phyloP scores from a whole-genome alignment of 2,888 invertebrate genomes.

The Drosophila rellima region DNA sequence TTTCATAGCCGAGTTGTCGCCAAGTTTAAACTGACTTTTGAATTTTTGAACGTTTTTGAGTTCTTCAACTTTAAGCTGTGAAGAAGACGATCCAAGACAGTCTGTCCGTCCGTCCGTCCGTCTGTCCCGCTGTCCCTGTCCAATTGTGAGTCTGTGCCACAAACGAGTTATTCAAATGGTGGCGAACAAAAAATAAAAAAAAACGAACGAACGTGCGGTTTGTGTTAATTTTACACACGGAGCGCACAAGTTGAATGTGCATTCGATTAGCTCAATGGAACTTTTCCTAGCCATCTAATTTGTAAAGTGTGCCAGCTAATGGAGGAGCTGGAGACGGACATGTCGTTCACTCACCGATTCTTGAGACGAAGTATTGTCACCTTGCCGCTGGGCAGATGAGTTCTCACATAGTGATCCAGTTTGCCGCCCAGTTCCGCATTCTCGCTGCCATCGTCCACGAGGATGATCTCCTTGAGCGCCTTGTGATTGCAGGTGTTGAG shows the following conservation, averaged over 20 bases:
- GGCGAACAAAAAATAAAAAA: slow-evolving; percentile 29
- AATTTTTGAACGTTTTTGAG: slow-evolving; percentile 55
- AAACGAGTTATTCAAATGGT: slow-evolving; percentile 80
- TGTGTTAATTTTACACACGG: slow-evolving; percentile 53
- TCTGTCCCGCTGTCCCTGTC: slow-evolving; percentile 7
- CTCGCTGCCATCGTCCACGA: slow-evolving; percentile 97
- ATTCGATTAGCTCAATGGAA: slow-evolving; percentile 70
- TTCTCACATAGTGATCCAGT: slow-evolving; percentile 92
- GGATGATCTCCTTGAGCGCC: slow-evolving; percentile 93
- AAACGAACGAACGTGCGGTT: slow-evolving; percentile 40
- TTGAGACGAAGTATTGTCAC: slow-evolving; percentile 92
- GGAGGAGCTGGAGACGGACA: too few species aligned
- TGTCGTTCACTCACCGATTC: slow-evolving; percentile 87
- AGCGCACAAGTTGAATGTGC: slow-evolving; percentile 47
- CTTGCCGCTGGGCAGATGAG: slow-evolving; percentile 89
- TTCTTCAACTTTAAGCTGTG: slow-evolving; percentile 53
- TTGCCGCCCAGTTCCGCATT: slow-evolving; percentile 90
- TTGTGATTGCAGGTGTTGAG: slow-evolving; percentile 89
- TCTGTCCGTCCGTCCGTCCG: neutral
- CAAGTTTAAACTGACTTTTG: slow-evolving; percentile 38
- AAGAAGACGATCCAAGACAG: slow-evolving; percentile 60
- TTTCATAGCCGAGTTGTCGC: slow-evolving; percentile 20
- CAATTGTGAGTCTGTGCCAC: slow-evolving; percentile 58
- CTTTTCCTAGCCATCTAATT: slow-evolving; percentile 53
- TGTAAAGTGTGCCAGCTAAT: slow-evolving; percentile 37